Evolutionary conservation across 2,797 vertebrate genomes (phyloP), one percentile per base, ranked within the genome.

Genomic region (Rhinichthys osculus): DNA sequence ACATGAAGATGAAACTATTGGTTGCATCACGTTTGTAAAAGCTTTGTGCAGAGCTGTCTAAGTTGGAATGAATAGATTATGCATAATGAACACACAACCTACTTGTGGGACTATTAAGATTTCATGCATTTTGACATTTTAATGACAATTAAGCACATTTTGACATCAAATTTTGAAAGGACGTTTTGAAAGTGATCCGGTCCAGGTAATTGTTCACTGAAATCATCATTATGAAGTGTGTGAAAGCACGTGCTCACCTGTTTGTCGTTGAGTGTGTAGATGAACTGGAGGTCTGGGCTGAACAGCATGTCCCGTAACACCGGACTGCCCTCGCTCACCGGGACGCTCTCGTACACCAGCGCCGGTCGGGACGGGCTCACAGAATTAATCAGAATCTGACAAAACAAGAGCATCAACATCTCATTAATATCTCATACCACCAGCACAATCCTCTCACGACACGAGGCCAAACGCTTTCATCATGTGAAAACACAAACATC

Each of bases 201-300:
- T 30, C 59, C 33, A 69, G 17, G 19, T 69, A 0, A 38, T 21
- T 13, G 1, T 35, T 8, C 4, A 16, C 1, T 17, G 3, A 19
- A 35, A 33, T 8, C 13, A 7, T 30, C 30, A 35, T 67, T 4
- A 19, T 69, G 66, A 17, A 64, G 40, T 67, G 70, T 66, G 50
- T 69, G 27, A 57, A 30, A 64, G 80, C 69, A 40, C 38, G 47
- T 57, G 7, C 90, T 90, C 92, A 99, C 98, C 97, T 98, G 97
- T 89, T 95, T 97, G 89, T 99, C 97, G 0, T 97, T 98, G 94
- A 99, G 96, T 7, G 96, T 96, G 14, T 99, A 99, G 90, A 99
- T 95, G 92, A 97, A 91, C 92, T 97, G 97, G 87, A 88, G 95
- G 93, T 98, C 96, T 0, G 97, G 98, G 88, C 98, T 99, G 92